A percentile compares a stretch with the other conserved stretches of the same genome.
phyloP scores from a whole-genome alignment of 2,888 invertebrate genomes.

The Barypeithes pellucidus region DNA sequence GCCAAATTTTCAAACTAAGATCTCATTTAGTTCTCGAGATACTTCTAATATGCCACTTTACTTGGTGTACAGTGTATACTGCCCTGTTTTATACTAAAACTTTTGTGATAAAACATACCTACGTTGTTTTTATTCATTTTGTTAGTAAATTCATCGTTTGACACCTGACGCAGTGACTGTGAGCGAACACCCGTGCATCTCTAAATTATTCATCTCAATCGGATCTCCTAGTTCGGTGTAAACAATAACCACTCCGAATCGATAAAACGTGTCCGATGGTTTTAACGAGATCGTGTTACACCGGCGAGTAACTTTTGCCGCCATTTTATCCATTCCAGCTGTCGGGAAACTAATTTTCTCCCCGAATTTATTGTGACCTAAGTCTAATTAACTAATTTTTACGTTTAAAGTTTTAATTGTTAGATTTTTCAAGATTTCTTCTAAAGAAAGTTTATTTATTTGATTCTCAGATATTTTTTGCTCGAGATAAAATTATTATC shows the following conservation, averaged over 20 bases:
- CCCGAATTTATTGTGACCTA: constrained; percentile 10
- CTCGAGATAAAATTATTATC: too few relatives aligned
- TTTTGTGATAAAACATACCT: too few relatives aligned
- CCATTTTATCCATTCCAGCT: constrained; percentile 6
- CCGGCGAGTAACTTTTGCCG: constrained; percentile 18
- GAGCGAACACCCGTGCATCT: constrained; percentile 32
- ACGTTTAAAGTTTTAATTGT: neutral
- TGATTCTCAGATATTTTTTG: too few relatives aligned
- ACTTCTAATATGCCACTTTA: too few relatives aligned
- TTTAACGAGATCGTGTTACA: constrained; percentile 23
- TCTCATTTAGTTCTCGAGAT: too few relatives aligned
- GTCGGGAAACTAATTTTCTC: constrained; percentile 15
- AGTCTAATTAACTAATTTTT: constrained; percentile 7
- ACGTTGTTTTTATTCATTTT: too few relatives aligned
- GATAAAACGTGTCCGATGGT: constrained; percentile 30
- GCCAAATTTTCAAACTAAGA: too few relatives aligned
- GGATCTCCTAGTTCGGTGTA: constrained; percentile 31
- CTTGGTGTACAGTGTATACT: too few relatives aligned
- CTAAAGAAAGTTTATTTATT: too few relatives aligned
- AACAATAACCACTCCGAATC: constrained; percentile 38
- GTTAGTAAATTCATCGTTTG: neutral
- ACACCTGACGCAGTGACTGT: neutral
- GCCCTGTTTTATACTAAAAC: too few relatives aligned
- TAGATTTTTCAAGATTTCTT: neutral
- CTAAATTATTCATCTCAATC: constrained; percentile 37